phyloP scores from a whole-genome alignment of 2,113 vertebrate genomes.

The Gorsachius goisagi region DNA sequence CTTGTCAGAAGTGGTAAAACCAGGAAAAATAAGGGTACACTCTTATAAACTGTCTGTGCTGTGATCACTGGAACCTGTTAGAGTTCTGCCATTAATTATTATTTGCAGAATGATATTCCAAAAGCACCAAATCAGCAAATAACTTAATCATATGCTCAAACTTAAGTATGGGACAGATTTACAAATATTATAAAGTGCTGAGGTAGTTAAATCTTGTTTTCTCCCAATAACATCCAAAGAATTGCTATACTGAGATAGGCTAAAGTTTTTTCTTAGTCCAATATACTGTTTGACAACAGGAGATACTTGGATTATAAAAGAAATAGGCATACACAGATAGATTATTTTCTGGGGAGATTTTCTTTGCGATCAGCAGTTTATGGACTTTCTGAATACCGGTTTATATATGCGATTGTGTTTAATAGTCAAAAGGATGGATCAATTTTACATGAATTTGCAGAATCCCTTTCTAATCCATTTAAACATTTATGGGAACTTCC shows the following conservation, averaged over 20 bases:
- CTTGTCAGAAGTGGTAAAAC: neutral
- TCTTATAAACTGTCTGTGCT: neutral
- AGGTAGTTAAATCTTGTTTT: neutral
- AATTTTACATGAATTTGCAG: neutral
- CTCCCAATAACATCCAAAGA: neutral
- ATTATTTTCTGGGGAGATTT: neutral
- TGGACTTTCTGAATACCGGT: neutral
- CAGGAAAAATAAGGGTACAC: neutral
- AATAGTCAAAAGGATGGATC: neutral
- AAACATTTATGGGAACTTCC: neutral
- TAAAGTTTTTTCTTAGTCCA: neutral
- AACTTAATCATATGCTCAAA: neutral
- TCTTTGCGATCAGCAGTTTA: neutral
- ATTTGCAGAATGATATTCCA: neutral
- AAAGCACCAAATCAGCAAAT: neutral
- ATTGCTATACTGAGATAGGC: neutral
- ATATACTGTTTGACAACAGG: neutral
- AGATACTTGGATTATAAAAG: neutral
- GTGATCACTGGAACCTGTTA: neutral
- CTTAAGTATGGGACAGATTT: neutral
- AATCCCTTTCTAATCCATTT: neutral
- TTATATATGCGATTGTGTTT: neutral
- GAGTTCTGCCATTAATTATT: neutral
- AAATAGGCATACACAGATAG: neutral
- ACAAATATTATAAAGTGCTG: neutral